Conservation (phyloP, 2,888 invertebrate genomes). For the Platyscelio sp. region DNA sequence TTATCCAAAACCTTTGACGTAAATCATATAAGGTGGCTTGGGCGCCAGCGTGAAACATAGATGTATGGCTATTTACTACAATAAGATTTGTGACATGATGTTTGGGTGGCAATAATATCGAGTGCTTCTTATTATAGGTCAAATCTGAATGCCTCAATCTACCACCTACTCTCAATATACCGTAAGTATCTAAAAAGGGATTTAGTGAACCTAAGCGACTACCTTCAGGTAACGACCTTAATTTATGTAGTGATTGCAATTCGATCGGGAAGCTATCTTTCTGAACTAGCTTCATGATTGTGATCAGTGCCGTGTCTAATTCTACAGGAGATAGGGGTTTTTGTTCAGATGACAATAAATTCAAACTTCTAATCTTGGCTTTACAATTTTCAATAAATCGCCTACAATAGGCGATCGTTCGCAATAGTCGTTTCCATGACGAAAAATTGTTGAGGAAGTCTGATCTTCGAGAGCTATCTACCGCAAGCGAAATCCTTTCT, state of each 20-base stretch:
- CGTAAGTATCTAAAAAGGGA: slow-evolving; percentile 67
- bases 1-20: slow-evolving; percentile 72
- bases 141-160: slow-evolving; percentile 60
- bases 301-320: too few species aligned
- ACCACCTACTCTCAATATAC: slow-evolving; percentile 75
- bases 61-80: slow-evolving; percentile 63
- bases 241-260: slow-evolving; percentile 15
- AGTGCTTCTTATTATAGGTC: background rate
- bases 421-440: too few species aligned
- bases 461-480: too few species aligned
- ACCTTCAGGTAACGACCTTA: slow-evolving; percentile 9
- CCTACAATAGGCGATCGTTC: too few species aligned
- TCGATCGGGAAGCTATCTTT: background rate
- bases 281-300: background rate
- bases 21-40: slow-evolving; percentile 70
- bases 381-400: too few species aligned
- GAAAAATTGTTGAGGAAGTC: too few species aligned
- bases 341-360: too few species aligned
- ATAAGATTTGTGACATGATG: slow-evolving; percentile 72
- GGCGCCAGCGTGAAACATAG: slow-evolving; percentile 72
- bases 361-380: too few species aligned
- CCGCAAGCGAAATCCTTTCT: too few species aligned
- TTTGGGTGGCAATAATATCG: background rate
- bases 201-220: slow-evolving; percentile 30
- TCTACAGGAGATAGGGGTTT: too few species aligned